Base-by-base conservation (phyloP, 2,888 invertebrate species). In the Cetonia aurata region DNA sequence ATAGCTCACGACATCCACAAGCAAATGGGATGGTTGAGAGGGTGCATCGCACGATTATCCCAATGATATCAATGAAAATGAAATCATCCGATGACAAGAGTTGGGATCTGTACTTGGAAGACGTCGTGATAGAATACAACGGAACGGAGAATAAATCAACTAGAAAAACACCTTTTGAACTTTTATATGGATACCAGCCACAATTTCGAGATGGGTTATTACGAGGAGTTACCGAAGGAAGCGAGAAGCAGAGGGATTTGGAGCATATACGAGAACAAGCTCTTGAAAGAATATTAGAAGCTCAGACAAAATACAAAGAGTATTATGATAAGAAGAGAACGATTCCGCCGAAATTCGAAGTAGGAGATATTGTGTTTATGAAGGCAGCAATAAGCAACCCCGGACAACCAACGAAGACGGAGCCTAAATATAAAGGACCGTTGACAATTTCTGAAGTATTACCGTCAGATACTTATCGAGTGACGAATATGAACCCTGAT, bases 291-390 rank as follows among this genome's bases (percentile, higher is more conserved):
- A n/a, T n/a, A n/a, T n/a, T n/a, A n/a, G n/a, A n/a, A n/a, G n/a
- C n/a, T n/a, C n/a, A n/a, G n/a, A n/a, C n/a, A n/a, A n/a, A n/a
- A n/a, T n/a, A n/a, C n/a, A n/a, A n/a, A n/a, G n/a, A n/a, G n/a
- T n/a, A n/a, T n/a, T n/a, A n/a, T n/a, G n/a, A n/a, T n/a, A n/a
- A n/a, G n/a, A n/a, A n/a, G n/a, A n/a, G n/a, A n/a, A n/a, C n/a
- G n/a, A n/a, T n/a, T n/a, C n/a, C n/a, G n/a, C n/a, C n/a, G n/a
- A n/a, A n/a, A n/a, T n/a, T n/a, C n/a, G n/a, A n/a, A n/a, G n/a
- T n/a, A n/a, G n/a, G n/a, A n/a, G 46, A 46, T 12, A 46, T 46
- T n/a, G 46, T 46, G n/a, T 46, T 46, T 46, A 46, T 46, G 46
- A n/a, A 12, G 10, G 13, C 46, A 6, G 10, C 13, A 13, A 12